Percentiles rank a stretch among this genome's conserved stretches.
These are phyloP conservation scores for Mustelus asterias DNA, from an alignment of 2,113 vertebrate species.

Conservation along the genomic window DNA sequence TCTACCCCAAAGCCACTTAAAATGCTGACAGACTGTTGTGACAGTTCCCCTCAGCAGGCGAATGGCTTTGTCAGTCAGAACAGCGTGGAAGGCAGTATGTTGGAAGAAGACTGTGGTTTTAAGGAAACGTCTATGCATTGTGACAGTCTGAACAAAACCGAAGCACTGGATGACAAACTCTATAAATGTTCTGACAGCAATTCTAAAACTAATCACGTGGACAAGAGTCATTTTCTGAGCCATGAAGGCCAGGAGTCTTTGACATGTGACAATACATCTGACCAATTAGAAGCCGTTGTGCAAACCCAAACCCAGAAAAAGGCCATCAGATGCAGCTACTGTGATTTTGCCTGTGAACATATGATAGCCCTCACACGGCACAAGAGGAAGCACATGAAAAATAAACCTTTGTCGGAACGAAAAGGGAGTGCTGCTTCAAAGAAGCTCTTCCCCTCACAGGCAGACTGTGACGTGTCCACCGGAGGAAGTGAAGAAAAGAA, in stretches of 20 bases:
- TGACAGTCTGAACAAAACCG: not conserved
- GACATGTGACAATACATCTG: not conserved
- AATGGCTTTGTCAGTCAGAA: not conserved
- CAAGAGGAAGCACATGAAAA: constrained; percentile 86
- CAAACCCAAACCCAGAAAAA: not conserved
- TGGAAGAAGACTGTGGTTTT: not conserved
- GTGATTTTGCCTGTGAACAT: not conserved
- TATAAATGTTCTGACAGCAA: constrained; percentile 3
- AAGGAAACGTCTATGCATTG: not conserved
- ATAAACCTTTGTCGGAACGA: not conserved
- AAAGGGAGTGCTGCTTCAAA: not conserved
- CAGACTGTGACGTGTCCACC: not conserved
- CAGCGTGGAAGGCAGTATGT: too few relatives aligned
- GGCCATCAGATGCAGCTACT: not conserved
- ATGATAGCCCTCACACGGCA: constrained; percentile 72
- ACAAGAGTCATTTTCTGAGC: not conserved
- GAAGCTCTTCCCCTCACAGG: not conserved
- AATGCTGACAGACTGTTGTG: too few relatives aligned
- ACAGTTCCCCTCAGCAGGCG: not conserved
- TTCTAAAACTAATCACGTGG: not conserved
- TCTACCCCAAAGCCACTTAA: not conserved
- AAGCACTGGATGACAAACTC: not conserved
- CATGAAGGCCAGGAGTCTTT: not conserved
- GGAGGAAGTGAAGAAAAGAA: constrained; percentile 71
- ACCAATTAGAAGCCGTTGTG: not conserved